Evolutionary conservation across 1,140 invertebrate genomes (phyloP).

Genomic region (Cherax quadricarinatus): DNA sequence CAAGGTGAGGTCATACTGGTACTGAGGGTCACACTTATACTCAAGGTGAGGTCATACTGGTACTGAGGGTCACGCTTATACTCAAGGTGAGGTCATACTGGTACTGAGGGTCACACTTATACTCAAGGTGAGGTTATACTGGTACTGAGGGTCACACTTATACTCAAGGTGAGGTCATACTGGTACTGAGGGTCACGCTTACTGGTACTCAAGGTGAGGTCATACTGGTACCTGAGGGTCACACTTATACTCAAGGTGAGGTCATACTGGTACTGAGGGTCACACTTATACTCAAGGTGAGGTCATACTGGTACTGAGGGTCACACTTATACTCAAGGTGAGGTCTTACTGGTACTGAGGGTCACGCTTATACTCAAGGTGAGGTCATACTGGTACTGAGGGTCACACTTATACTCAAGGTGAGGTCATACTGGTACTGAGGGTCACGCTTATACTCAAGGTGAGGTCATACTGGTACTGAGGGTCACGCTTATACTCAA

Average conservation of each 20-base stretch:
- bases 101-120: neutral
- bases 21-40: no score
- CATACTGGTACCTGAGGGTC: neutral
- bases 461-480: no score
- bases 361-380: conserved; percentile 97
- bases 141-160: no score
- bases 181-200: conserved; percentile 85
- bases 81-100: conserved; percentile 85
- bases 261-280: neutral
- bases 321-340: no score
- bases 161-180: no score
- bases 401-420: neutral
- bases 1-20: no score
- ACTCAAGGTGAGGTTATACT: neutral
- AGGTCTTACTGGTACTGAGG: conserved; percentile 80
- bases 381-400: conserved; percentile 72
- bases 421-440: neutral
- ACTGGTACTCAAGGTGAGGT: conserved; percentile 94
- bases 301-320: no score
- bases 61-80: conserved; percentile 89
- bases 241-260: neutral
- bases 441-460: no score
- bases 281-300: no score
- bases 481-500: conserved; percentile 96
- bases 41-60: no score